Base-by-base conservation (phyloP, 2,113 vertebrate species). In the Leptobrachium leishanense region DNA sequence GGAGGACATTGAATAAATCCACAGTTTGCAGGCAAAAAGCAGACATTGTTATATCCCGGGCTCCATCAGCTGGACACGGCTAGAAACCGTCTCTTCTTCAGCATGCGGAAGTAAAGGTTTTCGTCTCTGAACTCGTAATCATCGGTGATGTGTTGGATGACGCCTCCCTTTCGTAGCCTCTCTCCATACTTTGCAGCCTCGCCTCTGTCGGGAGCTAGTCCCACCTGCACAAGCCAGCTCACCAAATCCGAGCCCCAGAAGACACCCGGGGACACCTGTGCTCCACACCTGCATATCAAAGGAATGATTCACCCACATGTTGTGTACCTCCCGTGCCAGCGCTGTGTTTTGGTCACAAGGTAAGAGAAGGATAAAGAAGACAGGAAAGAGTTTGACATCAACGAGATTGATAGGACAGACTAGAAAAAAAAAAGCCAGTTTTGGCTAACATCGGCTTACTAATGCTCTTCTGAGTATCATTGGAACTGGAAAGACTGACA, bases 181-280 rank as follows among this genome's bases (percentile, higher is more conserved):
- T 88, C 91, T 77, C 95, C 95, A 0, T 99, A 99, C 50, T 92
- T 87, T 43, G 95, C 89, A 0, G 97, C 97, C 88, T 96, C 96
- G 0, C 94, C 94, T 0, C 88, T 89, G 87, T 96, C 97, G 5
- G 90, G 90, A 71, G 95, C 94, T 71, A 99, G 91, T 83, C 98
- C 97, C 1, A 95, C 94, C 88, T 93, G 93, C 82, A 95, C 88
- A 2, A 99, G 94, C 98, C 98, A 99, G 85, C 90, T 94, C 88
- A 98, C 96, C 83, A 99, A 91, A 72, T 98, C 96, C 83, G 90
- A 95, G 89, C 98, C 97, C 76, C 93, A 94, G 88, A 98, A 99
- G 84, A 95, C 92, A 74, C 92, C 92, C 1, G 91, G 88, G 77
- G 85, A 88, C 20, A 88, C 93, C 85, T 86, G 92, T 46, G 91